phyloP scores from a whole-genome alignment of 2,888 invertebrate species.

The Stenotaenia linearis region DNA sequence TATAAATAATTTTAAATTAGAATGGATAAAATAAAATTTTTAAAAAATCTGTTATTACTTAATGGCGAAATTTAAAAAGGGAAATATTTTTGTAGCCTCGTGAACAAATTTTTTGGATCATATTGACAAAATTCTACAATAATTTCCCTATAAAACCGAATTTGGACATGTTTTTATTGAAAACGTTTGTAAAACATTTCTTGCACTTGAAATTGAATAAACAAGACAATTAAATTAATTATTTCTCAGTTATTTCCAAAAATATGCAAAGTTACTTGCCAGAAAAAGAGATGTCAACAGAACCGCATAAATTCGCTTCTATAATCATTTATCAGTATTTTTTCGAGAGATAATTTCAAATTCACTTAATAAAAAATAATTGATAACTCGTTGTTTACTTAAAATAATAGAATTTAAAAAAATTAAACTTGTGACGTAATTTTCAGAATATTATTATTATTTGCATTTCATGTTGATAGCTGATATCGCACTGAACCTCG shows the following conservation, averaged over 20 bases:
- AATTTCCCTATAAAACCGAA: background rate
- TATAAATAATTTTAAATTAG: no score
- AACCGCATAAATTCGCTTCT: no score
- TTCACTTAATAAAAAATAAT: no score
- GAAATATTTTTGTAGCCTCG: slow-evolving; percentile 5
- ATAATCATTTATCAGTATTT: no score
- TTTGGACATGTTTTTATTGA: background rate
- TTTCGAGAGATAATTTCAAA: no score
- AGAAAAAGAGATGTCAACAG: no score
- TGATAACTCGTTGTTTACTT: no score
- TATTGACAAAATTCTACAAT: background rate
- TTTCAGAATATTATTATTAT: background rate
- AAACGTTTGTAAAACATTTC: slow-evolving; percentile 13
- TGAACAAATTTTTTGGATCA: background rate
- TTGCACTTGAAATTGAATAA: slow-evolving; percentile 26
- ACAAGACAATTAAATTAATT: slow-evolving; percentile 9
- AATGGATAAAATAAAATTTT: background rate
- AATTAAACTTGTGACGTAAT: no score
- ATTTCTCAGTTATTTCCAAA: no score
- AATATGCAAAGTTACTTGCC: no score
- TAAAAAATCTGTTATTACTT: background rate
- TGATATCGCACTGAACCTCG: background rate
- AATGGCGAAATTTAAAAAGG: background rate
- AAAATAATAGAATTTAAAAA: no score
- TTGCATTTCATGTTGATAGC: background rate